phyloP scores from a whole-genome alignment of 2,797 vertebrate species.

The Xenopus petersii region DNA sequence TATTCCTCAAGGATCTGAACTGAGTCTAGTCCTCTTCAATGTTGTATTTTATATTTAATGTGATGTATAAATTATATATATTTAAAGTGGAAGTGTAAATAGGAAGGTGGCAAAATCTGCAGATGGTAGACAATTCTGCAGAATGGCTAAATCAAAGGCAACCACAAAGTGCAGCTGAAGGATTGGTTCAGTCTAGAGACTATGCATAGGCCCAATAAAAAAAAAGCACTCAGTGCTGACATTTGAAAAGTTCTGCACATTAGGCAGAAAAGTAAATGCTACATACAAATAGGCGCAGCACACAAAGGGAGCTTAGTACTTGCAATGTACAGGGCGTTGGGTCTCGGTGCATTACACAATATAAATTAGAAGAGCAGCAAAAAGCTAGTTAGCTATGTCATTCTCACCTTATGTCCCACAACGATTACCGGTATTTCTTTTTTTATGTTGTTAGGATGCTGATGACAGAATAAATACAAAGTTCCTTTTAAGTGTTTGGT shows the following conservation, averaged over 20 bases:
- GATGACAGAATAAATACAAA: too few species aligned
- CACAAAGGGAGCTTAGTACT: too few species aligned
- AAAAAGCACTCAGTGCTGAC: conserved; percentile 16
- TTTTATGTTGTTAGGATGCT: too few species aligned
- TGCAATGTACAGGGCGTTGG: too few species aligned
- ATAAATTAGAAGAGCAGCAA: too few species aligned
- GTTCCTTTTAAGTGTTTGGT: too few species aligned
- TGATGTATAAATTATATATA: not conserved
- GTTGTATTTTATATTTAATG: conserved; percentile 17
- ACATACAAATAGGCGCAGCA: too few species aligned
- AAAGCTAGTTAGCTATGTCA: too few species aligned
- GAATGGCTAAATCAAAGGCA: conserved; percentile 28
- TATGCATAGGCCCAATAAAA: conserved; percentile 12
- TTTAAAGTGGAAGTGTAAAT: not conserved
- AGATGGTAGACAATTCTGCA: conserved; percentile 20
- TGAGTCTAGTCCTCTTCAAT: conserved; percentile 8
- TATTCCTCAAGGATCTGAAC: conserved; percentile 7
- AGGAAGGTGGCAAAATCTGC: conserved; percentile 32
- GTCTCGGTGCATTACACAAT: too few species aligned
- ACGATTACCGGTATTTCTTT: too few species aligned
- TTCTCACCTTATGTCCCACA: too few species aligned
- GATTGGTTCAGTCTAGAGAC: conserved; percentile 7
- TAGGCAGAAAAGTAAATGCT: not conserved
- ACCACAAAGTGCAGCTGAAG: not conserved
- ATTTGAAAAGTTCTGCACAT: not conserved